Percentiles rank a stretch among this genome's conserved stretches.
Conservation (phyloP, 2,113 vertebrate species). For the Oncorhynchus keta region DNA sequence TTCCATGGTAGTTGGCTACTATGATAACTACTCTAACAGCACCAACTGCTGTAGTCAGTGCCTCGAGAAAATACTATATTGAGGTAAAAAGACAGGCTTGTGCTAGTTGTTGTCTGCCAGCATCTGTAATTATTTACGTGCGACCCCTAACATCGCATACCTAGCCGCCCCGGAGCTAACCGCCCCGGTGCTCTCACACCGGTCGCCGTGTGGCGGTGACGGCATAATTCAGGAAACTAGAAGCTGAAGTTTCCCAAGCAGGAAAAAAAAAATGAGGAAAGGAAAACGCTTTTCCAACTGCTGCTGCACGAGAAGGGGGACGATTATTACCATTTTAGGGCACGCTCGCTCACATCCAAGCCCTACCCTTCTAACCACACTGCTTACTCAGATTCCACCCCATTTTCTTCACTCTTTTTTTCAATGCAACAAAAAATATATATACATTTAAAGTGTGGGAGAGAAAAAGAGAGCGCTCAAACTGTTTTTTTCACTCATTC, state of each 20-base stretch:
- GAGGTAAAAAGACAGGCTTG: not conserved
- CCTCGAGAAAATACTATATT: not conserved
- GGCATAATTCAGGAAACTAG: conserved; percentile 75
- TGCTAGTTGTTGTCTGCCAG: not conserved
- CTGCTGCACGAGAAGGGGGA: conserved; percentile 65
- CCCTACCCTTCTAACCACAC: conserved; percentile 77
- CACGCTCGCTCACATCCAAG: conserved; percentile 75
- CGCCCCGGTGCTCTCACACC: conserved; percentile 27
- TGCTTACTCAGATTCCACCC: conserved; percentile 72
- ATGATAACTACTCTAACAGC: too few species aligned
- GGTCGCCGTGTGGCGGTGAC: conserved; percentile 71
- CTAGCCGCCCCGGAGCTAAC: not conserved
- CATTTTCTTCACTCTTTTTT: conserved; percentile 46
- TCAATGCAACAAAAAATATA: conserved; percentile 19
- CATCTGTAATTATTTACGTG: not conserved
- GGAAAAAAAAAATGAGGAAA: conserved; percentile 41
- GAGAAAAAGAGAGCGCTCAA: not conserved
- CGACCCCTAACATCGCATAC: conserved; percentile 21
- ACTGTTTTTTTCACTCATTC: not conserved
- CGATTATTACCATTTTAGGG: conserved; percentile 84
- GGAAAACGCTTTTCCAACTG: conserved; percentile 74
- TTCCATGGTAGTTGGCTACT: too few species aligned
- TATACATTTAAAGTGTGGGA: conserved; percentile 38
- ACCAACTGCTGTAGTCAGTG: not conserved
- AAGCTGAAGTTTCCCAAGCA: conserved; percentile 49